Percentiles rank a stretch among this genome's conserved stretches.
phyloP scores from a whole-genome alignment of 2,797 vertebrate genomes.

The Denticeps clupeoides region DNA sequence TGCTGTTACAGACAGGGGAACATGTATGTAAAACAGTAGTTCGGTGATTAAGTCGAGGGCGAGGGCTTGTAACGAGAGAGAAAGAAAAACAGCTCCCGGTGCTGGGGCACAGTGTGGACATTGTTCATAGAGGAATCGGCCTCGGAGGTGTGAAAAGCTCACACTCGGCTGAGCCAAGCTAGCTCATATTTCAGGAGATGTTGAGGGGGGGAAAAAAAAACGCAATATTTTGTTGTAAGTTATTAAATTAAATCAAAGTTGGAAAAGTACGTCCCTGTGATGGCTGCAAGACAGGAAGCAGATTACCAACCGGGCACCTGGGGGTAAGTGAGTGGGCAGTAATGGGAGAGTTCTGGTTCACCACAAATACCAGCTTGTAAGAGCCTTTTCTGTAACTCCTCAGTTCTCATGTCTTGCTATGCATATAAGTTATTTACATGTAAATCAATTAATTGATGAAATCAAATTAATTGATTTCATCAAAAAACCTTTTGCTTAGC shows the following conservation, averaged over 20 bases:
- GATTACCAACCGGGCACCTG: too few relatives aligned
- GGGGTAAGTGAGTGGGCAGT: background rate
- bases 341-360: conserved; percentile 1
- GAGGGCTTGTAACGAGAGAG: conserved; percentile 30
- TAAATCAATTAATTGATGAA: too few relatives aligned
- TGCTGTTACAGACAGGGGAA: conserved; percentile 39
- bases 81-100: conserved; percentile 45
- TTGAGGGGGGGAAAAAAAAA: conserved; percentile 6
- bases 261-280: too few relatives aligned
- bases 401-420: background rate
- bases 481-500: too few relatives aligned
- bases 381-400: too few relatives aligned
- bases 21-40: conserved; percentile 43
- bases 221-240: background rate
- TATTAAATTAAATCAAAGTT: too few relatives aligned
- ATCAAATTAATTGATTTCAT: too few relatives aligned
- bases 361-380: conserved; percentile 6
- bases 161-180: background rate
- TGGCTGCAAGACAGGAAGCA: too few relatives aligned
- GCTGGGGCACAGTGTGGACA: conserved; percentile 38
- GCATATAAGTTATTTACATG: background rate
- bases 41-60: conserved; percentile 39
- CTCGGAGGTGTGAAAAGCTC: conserved; percentile 36
- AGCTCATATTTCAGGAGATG: too few relatives aligned
- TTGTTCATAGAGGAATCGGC: conserved; percentile 44